Base-by-base conservation (phyloP, 2,797 vertebrate species). In the Gallinago nigripennis region DNA sequence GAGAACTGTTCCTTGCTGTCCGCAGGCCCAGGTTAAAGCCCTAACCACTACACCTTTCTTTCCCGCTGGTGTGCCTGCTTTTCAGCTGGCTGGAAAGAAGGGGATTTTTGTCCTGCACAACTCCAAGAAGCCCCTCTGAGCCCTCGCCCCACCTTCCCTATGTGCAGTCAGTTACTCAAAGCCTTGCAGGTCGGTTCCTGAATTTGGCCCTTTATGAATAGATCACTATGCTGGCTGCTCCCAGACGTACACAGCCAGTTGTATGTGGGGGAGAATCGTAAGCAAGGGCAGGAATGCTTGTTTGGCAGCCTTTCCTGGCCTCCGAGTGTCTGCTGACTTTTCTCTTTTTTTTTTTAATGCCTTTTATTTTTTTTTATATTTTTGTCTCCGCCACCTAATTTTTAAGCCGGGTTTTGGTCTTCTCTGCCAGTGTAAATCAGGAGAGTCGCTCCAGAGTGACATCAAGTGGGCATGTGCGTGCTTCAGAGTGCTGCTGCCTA, bases 121-220 rank as follows among this genome's bases (percentile, higher is more conserved):
- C 64, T 90, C 75, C 93, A 96, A 93, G 92, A 92, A 94, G 88
- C 69, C 94, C 85, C 80, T 83, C 79, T 2, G 82, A 86, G 92
- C 92, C 75, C 72, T 82, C 0, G 0, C 54, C 78, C 88, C 70
- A 94, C 89, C 83, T 90, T 94, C 48, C 33, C 84, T 60, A 1
- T 69, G 77, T 51, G 88, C 14, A 91, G 81, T 57, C 81, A 92
- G 90, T 79, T 92, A 93, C 82, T 93, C 91, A 92, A 92, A 92
- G 79, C 70, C 88, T 95, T 70, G 79, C 92, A 93, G 94, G 83
- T 94, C 19, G 0, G 76, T 79, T 81, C 88, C 90, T 81, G 88
- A 82, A 79, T 95, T 96, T 97, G 95, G 96, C 95, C 96, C 92
- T 93, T 69, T 56, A 97, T 97, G 96, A 97, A 97, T 96, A 96